phyloP scores from a whole-genome alignment of 2,113 vertebrate species.

The Malurus cyaneus region DNA sequence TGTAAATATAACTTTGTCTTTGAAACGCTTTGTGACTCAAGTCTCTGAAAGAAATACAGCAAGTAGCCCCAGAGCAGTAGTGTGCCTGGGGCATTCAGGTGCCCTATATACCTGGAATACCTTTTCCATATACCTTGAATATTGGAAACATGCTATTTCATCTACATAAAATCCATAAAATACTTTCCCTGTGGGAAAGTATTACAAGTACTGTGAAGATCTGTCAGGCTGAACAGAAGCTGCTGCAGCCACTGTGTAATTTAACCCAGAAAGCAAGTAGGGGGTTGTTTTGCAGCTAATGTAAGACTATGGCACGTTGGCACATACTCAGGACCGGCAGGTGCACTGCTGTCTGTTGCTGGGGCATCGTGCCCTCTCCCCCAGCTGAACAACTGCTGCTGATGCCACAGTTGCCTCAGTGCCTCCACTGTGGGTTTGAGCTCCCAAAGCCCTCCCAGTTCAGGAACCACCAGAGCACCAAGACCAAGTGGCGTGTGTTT shows the following conservation, averaged over 20 bases:
- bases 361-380: not conserved
- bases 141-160: not conserved
- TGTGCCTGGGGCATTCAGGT: no score
- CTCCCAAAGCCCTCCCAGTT: no score
- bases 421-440: not conserved
- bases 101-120: not conserved
- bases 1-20: not conserved
- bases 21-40: accelerated
- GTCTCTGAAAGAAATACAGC: not conserved
- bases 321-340: accelerated
- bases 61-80: not conserved
- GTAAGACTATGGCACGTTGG: accelerated
- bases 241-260: not conserved
- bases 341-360: not conserved
- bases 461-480: accelerated
- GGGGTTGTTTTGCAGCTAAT: not conserved
- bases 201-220: no score
- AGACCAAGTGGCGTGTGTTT: not conserved
- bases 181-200: not conserved
- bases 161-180: not conserved
- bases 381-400: not conserved
- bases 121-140: not conserved
- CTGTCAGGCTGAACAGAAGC: not conserved
- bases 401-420: not conserved
- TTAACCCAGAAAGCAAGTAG: not conserved